phyloP scores from a whole-genome alignment of 1,140 invertebrate genomes.

The Drosophila chauvacae region DNA sequence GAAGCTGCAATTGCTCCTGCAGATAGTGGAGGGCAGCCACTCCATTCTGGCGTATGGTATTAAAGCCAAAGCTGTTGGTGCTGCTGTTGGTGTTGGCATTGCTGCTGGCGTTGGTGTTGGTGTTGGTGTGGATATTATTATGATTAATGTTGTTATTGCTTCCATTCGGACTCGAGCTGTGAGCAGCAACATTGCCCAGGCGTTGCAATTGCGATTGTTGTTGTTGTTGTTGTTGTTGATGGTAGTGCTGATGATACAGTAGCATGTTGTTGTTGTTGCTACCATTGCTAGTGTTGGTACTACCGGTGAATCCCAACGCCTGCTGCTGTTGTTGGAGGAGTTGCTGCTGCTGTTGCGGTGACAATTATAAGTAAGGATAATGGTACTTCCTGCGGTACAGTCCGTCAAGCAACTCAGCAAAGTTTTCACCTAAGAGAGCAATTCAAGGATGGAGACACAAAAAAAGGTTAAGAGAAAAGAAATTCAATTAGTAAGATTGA shows the following conservation, averaged over 20 bases:
- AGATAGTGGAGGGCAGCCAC: slow-evolving; percentile 42
- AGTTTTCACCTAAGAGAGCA: slow-evolving; percentile 68
- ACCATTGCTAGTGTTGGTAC: slow-evolving; percentile 23
- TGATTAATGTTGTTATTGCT: slow-evolving; percentile 39
- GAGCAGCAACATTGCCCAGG: slow-evolving; percentile 50
- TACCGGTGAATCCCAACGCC: slow-evolving; percentile 60
- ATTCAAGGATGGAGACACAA: slow-evolving; percentile 16
- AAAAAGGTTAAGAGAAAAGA: slow-evolving; percentile 26
- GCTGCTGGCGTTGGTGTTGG: slow-evolving; percentile 12
- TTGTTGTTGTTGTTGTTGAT: slow-evolving; percentile 13
- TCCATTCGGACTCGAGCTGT: slow-evolving; percentile 40
- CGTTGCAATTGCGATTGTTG: slow-evolving; percentile 39
- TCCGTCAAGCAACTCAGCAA: slow-evolving; percentile 81
- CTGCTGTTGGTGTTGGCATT: slow-evolving; percentile 29
- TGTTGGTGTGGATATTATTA: slow-evolving; percentile 30
- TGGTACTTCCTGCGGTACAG: slow-evolving; percentile 83
- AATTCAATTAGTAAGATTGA: slow-evolving; percentile 48
- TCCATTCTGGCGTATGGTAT: slow-evolving; percentile 43
- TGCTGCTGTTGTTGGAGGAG: slow-evolving; percentile 69
- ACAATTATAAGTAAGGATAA: slow-evolving; percentile 84
- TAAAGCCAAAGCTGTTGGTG: slow-evolving; percentile 33
- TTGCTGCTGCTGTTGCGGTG: slow-evolving; percentile 77
- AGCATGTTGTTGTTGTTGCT: slow-evolving; percentile 39
- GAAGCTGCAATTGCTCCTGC: slow-evolving; percentile 36
- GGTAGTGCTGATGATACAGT: slow-evolving; percentile 48